Evolutionary conservation across 1,140 invertebrate species (phyloP).

Genomic region (Zaprionus lachaisei): DNA sequence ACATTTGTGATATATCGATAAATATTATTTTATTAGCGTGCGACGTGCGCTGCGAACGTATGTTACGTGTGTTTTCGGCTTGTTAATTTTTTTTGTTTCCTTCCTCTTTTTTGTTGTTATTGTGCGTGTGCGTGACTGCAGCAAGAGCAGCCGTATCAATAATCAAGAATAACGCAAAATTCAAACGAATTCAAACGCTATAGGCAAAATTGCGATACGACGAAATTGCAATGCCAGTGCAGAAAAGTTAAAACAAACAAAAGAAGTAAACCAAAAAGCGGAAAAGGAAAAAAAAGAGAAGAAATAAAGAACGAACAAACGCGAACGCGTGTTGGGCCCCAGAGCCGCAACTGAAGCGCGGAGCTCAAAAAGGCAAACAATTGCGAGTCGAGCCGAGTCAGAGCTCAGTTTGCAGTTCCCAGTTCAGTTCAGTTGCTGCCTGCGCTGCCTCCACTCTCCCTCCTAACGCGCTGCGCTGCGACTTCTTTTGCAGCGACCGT

Average conservation of each 20-base stretch:
- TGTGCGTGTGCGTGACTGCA: constrained; percentile 46
- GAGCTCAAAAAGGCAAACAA: constrained; percentile 13
- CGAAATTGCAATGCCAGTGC: constrained; percentile 30
- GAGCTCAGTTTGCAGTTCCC: constrained; percentile 26
- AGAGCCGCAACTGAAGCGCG: constrained; percentile 34
- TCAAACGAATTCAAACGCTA: constrained; percentile 5
- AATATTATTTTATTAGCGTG: constrained; percentile 44
- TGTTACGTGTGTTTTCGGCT: constrained; percentile 57
- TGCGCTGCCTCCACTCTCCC: constrained; percentile 6
- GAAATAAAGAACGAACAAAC: constrained; percentile 22
- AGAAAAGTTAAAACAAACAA: constrained; percentile 50
- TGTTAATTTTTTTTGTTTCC: constrained; percentile 47
- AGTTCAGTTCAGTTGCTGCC: constrained; percentile 16
- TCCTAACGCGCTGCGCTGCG: not conserved
- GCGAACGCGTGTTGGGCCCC: constrained; percentile 30
- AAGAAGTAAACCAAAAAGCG: constrained; percentile 37
- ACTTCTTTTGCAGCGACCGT: constrained; percentile 21
- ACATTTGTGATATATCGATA: constrained; percentile 36
- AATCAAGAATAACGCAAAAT: constrained; percentile 13
- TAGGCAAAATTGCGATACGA: not conserved
- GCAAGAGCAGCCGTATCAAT: constrained; percentile 9
- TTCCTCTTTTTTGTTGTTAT: constrained; percentile 51
- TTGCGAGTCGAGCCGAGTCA: not conserved
- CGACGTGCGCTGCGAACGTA: constrained; percentile 51
- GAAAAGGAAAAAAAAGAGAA: not conserved